phyloP scores from a whole-genome alignment of 2,113 vertebrate species.

The Ivindomyrus marchei region DNA sequence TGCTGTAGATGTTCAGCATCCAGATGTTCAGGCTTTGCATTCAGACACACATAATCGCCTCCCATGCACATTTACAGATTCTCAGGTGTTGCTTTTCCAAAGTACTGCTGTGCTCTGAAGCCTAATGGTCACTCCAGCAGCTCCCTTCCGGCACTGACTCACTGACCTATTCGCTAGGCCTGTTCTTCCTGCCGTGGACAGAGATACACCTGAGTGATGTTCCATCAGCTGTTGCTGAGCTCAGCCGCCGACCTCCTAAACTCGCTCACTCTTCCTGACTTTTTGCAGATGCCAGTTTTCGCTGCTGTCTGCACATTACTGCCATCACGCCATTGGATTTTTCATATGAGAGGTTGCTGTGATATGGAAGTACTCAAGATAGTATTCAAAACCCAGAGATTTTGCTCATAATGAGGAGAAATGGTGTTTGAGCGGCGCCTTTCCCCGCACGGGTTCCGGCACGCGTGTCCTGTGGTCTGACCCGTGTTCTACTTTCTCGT shows the following conservation, averaged over 20 bases:
- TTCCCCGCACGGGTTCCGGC: neutral
- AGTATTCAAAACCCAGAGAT: neutral
- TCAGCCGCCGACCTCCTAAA: slow-evolving; percentile 31
- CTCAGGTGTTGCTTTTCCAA: neutral
- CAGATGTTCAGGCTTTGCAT: neutral
- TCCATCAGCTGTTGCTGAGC: slow-evolving; percentile 3
- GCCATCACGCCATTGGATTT: neutral
- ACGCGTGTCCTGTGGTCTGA: too few relatives aligned
- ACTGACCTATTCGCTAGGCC: neutral
- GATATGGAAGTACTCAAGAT: neutral
- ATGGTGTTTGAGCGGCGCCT: neutral
- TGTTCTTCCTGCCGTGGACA: neutral
- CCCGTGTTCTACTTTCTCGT: neutral
- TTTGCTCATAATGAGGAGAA: neutral
- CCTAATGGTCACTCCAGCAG: neutral
- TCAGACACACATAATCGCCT: neutral
- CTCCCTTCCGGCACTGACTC: neutral
- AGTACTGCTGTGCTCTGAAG: neutral
- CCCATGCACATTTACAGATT: neutral
- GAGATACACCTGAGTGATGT: slow-evolving; percentile 27
- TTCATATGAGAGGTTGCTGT: neutral
- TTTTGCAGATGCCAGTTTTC: neutral
- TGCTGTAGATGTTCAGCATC: neutral
- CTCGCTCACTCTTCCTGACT: slow-evolving; percentile 23
- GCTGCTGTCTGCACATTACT: neutral